phyloP scores from a whole-genome alignment of 2,888 invertebrate genomes.

The Microchrysa polita region DNA sequence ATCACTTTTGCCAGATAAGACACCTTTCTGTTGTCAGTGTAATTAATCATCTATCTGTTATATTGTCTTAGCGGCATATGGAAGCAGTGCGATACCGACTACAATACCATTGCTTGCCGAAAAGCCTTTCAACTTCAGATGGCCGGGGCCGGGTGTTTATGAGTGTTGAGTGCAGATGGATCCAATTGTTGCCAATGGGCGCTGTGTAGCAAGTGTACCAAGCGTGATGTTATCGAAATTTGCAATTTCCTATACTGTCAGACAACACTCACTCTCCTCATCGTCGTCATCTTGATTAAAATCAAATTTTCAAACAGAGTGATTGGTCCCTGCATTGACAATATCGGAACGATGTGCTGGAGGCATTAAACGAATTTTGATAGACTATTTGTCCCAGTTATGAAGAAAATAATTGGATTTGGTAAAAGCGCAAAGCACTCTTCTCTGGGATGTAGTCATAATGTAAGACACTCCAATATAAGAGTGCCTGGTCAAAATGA shows the following conservation, averaged over 20 bases:
- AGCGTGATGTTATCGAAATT: slow-evolving; percentile 40
- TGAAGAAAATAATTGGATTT: slow-evolving; percentile 33
- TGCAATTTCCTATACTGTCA: slow-evolving; percentile 44
- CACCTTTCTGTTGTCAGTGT: slow-evolving; percentile 39
- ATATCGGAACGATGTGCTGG: slow-evolving; percentile 28
- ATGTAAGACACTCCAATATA: too few relatives aligned
- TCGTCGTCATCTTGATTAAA: slow-evolving; percentile 38
- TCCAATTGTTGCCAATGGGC: neutral
- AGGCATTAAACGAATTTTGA: slow-evolving; percentile 43
- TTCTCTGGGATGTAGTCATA: neutral
- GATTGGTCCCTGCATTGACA: slow-evolving; percentile 40
- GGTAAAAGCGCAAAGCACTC: slow-evolving; percentile 20
- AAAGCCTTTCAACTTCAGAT: neutral
- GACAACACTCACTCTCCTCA: slow-evolving; percentile 5
- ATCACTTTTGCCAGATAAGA: slow-evolving; percentile 36
- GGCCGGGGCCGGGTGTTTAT: neutral
- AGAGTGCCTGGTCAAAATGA: neutral
- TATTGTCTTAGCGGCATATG: slow-evolving; percentile 17
- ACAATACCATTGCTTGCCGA: neutral
- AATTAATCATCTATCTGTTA: slow-evolving; percentile 39
- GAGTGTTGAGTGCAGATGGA: neutral
- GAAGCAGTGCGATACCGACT: slow-evolving; percentile 4
- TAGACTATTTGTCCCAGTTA: slow-evolving; percentile 43
- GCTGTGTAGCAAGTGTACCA: neutral
- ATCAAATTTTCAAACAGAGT: slow-evolving; percentile 36